Conservation (phyloP, 2,888 invertebrate species). For the Ormyrus labotus region DNA sequence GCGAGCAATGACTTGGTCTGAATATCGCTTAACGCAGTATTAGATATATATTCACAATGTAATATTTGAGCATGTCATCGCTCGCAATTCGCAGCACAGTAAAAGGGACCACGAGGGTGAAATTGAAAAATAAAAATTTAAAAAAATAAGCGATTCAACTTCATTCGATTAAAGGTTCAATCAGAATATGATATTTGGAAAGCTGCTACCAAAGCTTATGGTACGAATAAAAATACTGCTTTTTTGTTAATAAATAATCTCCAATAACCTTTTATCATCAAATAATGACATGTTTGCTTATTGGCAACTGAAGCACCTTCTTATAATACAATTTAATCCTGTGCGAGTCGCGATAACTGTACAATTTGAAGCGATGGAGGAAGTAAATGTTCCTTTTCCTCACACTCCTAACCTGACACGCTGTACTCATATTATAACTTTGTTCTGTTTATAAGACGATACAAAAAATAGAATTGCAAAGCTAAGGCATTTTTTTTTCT, state of each 20-base stretch:
- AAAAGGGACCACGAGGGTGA: conserved; percentile 31
- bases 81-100: conserved; percentile 54
- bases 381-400: conserved; percentile 37
- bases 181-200: conserved; percentile 40
- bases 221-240: conserved; percentile 53
- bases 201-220: conserved; percentile 50
- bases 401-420: conserved; percentile 39
- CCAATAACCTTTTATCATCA: conserved; percentile 50
- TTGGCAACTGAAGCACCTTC: conserved; percentile 56
- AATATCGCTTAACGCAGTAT: conserved; percentile 33
- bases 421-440: conserved; percentile 41
- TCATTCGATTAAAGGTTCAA: conserved; percentile 30
- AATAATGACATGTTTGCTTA: conserved; percentile 52
- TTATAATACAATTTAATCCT: conserved; percentile 54
- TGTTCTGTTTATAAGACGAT: conserved; percentile 57
- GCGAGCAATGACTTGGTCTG: conserved; percentile 50
- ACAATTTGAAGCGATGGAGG: conserved; percentile 49
- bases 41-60: conserved; percentile 51
- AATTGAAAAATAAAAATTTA: conserved; percentile 42
- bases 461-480: conserved; percentile 64
- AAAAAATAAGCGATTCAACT: conserved; percentile 45
- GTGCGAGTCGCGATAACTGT: conserved; percentile 54
- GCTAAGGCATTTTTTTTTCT: conserved; percentile 61
- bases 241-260: conserved; percentile 52
- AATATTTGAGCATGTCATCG: conserved; percentile 51